Evolutionary conservation across 2,113 vertebrate species (phyloP).

Genomic region (Alethe castanea): DNA sequence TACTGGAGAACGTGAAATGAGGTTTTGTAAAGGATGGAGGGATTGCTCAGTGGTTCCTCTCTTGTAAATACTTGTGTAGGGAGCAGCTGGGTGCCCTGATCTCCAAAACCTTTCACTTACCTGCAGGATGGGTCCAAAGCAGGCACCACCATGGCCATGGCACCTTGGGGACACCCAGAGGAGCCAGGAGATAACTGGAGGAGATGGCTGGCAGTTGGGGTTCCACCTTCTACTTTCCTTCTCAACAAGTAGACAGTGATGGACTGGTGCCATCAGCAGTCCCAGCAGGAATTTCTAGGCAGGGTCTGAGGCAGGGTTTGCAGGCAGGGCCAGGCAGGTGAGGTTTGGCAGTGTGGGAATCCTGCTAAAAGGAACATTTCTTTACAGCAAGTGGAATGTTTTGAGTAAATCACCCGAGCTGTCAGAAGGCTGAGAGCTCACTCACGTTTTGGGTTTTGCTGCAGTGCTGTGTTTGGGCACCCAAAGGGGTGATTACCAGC

Average conservation of each 20-base stretch:
- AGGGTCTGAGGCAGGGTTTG: neutral
- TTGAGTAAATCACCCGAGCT: neutral
- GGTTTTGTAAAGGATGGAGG: neutral
- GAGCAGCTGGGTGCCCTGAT: neutral
- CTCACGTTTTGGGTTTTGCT: neutral
- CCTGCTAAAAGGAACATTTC: neutral
- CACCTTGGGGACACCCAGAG: neutral
- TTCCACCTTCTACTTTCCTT: neutral
- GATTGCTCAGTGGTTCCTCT: neutral
- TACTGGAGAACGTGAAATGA: neutral
- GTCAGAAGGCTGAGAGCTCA: neutral
- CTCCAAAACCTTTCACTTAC: neutral
- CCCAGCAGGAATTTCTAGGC: neutral
- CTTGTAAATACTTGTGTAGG: neutral
- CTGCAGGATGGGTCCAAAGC: neutral
- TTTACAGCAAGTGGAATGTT: neutral
- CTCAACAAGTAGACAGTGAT: neutral
- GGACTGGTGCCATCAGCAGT: neutral
- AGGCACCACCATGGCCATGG: neutral
- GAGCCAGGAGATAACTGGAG: neutral
- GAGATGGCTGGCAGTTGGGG: neutral
- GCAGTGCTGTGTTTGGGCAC: neutral
- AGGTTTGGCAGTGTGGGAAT: neutral
- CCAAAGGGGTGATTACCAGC: neutral
- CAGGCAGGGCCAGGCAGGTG: neutral